Conservation (phyloP, 2,797 vertebrate genomes). For the Sphenopsis melanotis region DNA sequence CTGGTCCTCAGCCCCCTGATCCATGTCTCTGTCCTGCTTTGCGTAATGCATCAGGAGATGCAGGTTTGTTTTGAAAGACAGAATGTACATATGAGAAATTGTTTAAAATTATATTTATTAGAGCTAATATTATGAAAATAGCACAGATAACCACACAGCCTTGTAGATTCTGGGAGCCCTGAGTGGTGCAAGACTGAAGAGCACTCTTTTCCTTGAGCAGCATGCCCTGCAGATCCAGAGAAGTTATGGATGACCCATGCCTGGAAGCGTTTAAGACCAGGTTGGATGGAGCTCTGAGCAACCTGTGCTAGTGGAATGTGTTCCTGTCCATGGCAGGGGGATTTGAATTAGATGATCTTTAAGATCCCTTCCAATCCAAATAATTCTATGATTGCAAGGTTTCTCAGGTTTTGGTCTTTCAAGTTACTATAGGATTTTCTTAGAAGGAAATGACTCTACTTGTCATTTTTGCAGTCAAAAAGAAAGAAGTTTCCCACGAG, state of each 20-base stretch:
- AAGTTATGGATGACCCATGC: not conserved
- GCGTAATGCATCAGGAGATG: not conserved
- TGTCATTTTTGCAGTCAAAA: not conserved
- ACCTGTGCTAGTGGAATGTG: not conserved
- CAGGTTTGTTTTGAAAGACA: not conserved
- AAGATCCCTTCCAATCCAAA: not conserved
- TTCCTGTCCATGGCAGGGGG: not conserved
- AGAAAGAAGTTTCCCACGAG: not conserved
- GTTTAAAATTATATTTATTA: not conserved
- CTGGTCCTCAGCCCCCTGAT: not conserved
- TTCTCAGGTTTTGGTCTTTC: not conserved
- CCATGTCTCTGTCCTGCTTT: rapidly evolving
- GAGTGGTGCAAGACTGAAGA: rapidly evolving
- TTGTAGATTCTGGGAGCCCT: not conserved
- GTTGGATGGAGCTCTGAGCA: not conserved
- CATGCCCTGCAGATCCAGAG: not conserved
- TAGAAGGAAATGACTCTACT: not conserved
- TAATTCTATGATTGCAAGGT: not conserved
- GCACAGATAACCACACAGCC: no score
- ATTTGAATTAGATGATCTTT: not conserved
- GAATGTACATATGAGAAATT: not conserved
- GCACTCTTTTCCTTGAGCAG: rapidly evolving
- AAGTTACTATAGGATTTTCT: not conserved
- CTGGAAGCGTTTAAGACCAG: not conserved
- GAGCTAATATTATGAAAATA: not conserved